These are phyloP conservation scores for Folsomia candida DNA, from an alignment of 2,888 invertebrate species.

Conservation along the genomic window DNA sequence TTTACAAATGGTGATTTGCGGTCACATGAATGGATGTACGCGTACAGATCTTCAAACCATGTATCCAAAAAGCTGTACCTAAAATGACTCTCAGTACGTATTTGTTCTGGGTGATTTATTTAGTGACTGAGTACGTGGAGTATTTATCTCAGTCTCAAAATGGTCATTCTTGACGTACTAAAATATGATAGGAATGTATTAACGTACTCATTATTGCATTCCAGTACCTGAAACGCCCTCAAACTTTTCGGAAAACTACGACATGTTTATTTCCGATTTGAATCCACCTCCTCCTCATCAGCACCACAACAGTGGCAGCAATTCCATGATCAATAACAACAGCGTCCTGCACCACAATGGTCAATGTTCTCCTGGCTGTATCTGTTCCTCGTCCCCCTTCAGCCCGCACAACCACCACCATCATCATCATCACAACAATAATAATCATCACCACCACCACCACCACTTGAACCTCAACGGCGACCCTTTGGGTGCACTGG, in stretches of 20 bases:
- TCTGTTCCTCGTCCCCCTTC: constrained; percentile 16
- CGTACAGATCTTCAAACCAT: too few relatives aligned
- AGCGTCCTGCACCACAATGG: background rate
- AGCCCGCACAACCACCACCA: background rate
- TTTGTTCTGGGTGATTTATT: too few relatives aligned
- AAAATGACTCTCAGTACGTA: too few relatives aligned
- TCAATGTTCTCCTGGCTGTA: constrained; percentile 32
- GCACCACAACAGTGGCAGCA: background rate
- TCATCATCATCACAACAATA: too few relatives aligned
- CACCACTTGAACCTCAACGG: too few relatives aligned
- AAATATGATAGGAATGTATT: background rate
- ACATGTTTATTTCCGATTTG: constrained; percentile 43
- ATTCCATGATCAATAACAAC: background rate
- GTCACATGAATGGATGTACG: too few relatives aligned
- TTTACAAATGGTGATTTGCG: too few relatives aligned
- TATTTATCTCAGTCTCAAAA: too few relatives aligned
- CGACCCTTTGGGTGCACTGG: background rate
- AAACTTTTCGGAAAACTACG: constrained; percentile 43
- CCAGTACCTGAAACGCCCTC: constrained; percentile 42
- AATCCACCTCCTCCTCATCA: constrained; percentile 14
- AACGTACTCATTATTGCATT: constrained; percentile 1
- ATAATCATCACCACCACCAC: too few relatives aligned
- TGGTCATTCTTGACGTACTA: too few relatives aligned
- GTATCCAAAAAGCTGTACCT: too few relatives aligned
- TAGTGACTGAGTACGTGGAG: too few relatives aligned